Base-by-base conservation (phyloP, 2,797 vertebrate species). In the Phalloptychus januarius region DNA sequence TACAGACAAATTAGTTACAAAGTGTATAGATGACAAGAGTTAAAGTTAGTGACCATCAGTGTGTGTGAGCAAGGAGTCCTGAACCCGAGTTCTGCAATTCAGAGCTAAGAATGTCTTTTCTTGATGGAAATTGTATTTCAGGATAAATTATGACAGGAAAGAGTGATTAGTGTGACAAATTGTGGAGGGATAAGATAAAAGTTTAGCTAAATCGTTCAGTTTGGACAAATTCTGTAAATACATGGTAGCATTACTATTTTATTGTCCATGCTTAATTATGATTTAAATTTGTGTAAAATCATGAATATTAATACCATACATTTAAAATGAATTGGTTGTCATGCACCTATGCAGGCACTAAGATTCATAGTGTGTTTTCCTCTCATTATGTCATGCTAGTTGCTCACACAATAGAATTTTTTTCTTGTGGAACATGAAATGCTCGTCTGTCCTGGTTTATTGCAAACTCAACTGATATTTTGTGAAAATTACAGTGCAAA, bases 391-490 rank as follows among this genome's bases (percentile, higher is more conserved):
- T n/a, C n/a, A 72, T 25, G n/a, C n/a, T 69, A 65, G 25, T 56
- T 48, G 23, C 46, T 78, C 33, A 71, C 48, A 74, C 71, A 75
- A 33, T 72, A 20, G 20, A 48, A 50, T 45, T 54, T 44, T 58
- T 69, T 76, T 65, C 58, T 25, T 50, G 3, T 6, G 1, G 63
- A 50, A 65, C 67, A 58, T 52, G 67, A 63, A 38, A 44, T 46
- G 33, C 69, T 7, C 45, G 71, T 83, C 74, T 48, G 38, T 83
- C 50, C 63, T 44, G 36, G 58, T 78, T 75, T 85, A 77, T 45
- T 74, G 75, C 77, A 77, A 81, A 89, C 86, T 84, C 54, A 48
- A 78, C 74, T 81, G 79, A 83, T 83, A 83, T 86, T 79, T 83
- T 79, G 72, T 81, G 78, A 85, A 79, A 75, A 72, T 80, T 79